These are phyloP conservation scores for Neodiprion pinetum DNA, from an alignment of 1,140 invertebrate species.

Conservation along the genomic window DNA sequence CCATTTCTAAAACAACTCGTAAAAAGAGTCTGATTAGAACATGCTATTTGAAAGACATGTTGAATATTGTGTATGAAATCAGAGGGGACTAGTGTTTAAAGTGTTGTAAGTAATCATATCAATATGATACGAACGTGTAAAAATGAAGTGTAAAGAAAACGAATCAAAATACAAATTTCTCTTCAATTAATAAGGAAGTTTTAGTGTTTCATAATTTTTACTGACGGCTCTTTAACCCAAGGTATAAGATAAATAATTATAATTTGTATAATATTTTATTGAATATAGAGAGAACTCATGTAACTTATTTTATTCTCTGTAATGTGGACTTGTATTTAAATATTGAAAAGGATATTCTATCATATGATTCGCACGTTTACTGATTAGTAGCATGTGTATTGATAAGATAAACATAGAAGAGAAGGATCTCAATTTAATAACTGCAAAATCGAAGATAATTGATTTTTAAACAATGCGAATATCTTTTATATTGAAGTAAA, in stretches of 20 bases:
- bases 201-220: constrained; percentile 42
- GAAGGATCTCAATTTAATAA: constrained; percentile 17
- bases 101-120: constrained; percentile 5
- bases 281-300: constrained; percentile 45
- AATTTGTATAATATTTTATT: constrained; percentile 55
- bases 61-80: background rate
- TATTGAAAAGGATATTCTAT: constrained; percentile 33
- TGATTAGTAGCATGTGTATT: constrained; percentile 24
- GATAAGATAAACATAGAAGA: constrained; percentile 19
- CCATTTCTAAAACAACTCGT: background rate
- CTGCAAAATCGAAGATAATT: constrained; percentile 20
- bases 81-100: background rate
- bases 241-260: constrained; percentile 49
- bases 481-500: background rate
- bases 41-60: background rate
- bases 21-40: background rate
- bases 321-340: constrained; percentile 45
- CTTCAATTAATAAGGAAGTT: constrained; percentile 23
- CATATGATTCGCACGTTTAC: constrained; percentile 36
- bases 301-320: constrained; percentile 55
- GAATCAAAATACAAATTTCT: constrained; percentile 23
- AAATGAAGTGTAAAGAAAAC: constrained; percentile 21
- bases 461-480: background rate
- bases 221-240: constrained; percentile 52
- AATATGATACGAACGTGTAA: background rate